These are phyloP conservation scores for Hydrolagus colliei DNA, from an alignment of 2,797 vertebrate species.

Conservation along the genomic window DNA sequence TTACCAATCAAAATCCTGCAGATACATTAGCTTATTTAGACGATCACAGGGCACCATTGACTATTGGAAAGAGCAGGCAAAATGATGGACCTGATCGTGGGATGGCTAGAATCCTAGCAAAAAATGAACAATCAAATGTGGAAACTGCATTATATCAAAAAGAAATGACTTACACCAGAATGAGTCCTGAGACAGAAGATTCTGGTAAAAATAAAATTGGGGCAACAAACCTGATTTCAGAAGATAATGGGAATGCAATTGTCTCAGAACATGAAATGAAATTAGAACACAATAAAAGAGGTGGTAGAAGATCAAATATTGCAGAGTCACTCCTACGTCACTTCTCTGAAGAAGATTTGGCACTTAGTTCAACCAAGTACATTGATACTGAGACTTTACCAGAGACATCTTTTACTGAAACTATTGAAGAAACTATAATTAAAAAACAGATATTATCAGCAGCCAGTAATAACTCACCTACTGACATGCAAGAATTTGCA, in stretches of 20 bases:
- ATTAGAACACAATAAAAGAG: neutral
- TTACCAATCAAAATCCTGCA: neutral
- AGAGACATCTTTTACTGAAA: slow-evolving; percentile 67
- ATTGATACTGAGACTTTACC: slow-evolving; percentile 76
- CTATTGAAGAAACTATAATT: slow-evolving; percentile 48
- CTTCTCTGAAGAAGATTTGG: slow-evolving; percentile 50
- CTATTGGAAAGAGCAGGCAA: neutral
- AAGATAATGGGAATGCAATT: neutral
- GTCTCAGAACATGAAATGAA: neutral
- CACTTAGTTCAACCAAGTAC: slow-evolving; percentile 49
- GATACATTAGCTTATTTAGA: neutral
- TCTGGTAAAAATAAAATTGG: slow-evolving; percentile 9
- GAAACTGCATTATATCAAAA: neutral
- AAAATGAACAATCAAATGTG: neutral
- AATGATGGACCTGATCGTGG: neutral
- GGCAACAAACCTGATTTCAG: neutral
- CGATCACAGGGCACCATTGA: neutral
- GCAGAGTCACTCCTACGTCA: slow-evolving; percentile 60
- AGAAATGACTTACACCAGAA: neutral
- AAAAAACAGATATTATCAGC: slow-evolving; percentile 38
- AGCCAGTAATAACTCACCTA: slow-evolving; percentile 34
- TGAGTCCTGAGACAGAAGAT: neutral
- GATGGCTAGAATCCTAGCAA: neutral
- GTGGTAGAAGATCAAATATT: slow-evolving; percentile 45
- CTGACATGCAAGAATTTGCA: slow-evolving; percentile 28